Evolutionary conservation across 2,113 vertebrate genomes (phyloP).

Genomic region (Rhinopomastus cyanomelas): DNA sequence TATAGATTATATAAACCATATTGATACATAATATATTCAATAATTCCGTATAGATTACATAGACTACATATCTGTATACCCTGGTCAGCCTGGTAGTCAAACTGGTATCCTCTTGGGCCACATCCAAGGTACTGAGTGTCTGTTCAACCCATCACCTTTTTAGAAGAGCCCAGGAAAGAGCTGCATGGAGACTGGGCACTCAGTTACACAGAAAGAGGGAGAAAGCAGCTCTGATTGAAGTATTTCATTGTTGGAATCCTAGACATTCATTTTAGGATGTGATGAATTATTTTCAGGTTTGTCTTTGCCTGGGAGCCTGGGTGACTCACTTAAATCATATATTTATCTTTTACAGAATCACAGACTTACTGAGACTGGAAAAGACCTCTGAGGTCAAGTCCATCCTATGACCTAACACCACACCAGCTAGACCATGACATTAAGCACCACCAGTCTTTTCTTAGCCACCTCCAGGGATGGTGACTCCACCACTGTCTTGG

Average conservation of each 20-base stretch:
- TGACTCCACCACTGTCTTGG: too few species aligned
- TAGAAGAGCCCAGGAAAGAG: neutral
- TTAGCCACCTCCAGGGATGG: too few species aligned
- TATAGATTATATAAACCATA: too few species aligned
- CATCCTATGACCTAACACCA: too few species aligned
- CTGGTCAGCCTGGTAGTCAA: neutral
- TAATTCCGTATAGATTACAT: too few species aligned
- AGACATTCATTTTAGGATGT: neutral
- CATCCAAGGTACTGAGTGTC: neutral
- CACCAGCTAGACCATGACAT: too few species aligned
- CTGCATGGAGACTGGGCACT: neutral
- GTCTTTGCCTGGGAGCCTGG: neutral
- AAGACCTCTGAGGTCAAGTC: too few species aligned
- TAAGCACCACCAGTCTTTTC: too few species aligned
- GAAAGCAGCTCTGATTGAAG: neutral
- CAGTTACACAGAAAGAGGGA: neutral
- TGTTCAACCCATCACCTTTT: neutral
- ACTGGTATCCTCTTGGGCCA: neutral
- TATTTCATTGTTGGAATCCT: neutral
- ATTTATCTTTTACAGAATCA: neutral
- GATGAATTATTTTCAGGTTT: neutral
- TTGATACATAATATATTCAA: too few species aligned
- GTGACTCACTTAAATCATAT: neutral
- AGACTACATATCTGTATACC: neutral
- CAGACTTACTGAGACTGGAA: too few species aligned